These are phyloP conservation scores for Poecilus cupreus DNA, from an alignment of 2,888 invertebrate species.

Conservation along the genomic window DNA sequence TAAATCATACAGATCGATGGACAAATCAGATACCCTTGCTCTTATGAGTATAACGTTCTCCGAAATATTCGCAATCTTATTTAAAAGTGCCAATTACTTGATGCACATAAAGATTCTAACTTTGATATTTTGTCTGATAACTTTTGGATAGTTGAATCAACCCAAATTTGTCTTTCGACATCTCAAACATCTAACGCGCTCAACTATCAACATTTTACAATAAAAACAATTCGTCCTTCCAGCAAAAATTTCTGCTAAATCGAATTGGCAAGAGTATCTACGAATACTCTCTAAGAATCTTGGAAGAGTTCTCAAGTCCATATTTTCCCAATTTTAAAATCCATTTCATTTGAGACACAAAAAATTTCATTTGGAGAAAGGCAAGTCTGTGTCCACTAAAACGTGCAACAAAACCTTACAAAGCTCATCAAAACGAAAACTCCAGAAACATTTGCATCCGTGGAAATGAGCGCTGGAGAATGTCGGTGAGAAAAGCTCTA, in stretches of 20 bases:
- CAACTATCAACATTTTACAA: too few relatives aligned
- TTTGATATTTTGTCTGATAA: too few relatives aligned
- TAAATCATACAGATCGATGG: too few relatives aligned
- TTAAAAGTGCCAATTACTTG: too few relatives aligned
- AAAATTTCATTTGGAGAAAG: constrained; percentile 37
- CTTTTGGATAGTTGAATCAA: too few relatives aligned
- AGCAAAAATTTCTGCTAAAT: background rate
- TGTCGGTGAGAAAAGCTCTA: constrained; percentile 5
- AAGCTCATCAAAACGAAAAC: constrained; percentile 38
- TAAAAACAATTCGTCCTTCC: background rate
- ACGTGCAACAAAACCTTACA: constrained; percentile 30
- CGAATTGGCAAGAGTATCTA: constrained; percentile 20
- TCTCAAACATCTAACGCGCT: too few relatives aligned
- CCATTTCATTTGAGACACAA: constrained; percentile 28
- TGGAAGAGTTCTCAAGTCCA: constrained; percentile 13
- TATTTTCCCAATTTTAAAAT: constrained; percentile 37
- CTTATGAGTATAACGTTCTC: too few relatives aligned
- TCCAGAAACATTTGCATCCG: constrained; percentile 37
- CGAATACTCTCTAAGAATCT: background rate
- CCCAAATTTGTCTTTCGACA: too few relatives aligned
- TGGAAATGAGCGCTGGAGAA: constrained; percentile 16
- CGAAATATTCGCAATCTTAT: too few relatives aligned
- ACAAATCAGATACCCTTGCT: too few relatives aligned
- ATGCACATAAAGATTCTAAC: too few relatives aligned
- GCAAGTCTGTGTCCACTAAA: constrained; percentile 28